Conservation (phyloP, 2,113 vertebrate genomes). For the Phyllostomus hastatus region DNA sequence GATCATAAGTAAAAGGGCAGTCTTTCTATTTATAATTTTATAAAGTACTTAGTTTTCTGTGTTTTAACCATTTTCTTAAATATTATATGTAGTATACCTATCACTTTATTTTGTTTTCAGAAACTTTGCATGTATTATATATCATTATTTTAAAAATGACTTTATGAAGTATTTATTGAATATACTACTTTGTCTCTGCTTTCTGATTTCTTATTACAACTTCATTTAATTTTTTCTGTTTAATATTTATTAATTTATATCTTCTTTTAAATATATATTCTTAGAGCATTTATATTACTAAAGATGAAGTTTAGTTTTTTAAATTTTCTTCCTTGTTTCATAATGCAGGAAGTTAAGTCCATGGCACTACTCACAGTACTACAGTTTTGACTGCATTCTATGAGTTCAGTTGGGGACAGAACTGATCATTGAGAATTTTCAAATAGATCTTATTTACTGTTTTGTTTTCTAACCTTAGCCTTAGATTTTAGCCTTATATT, state of each 20-base stretch:
- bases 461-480: neutral
- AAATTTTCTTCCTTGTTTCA: neutral
- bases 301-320: neutral
- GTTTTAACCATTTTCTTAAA: neutral
- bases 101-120: neutral
- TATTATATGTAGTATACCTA: neutral
- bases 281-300: neutral
- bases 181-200: neutral
- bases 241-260: neutral
- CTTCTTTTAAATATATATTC: neutral
- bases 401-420: neutral
- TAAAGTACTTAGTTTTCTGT: neutral
- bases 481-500: neutral
- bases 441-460: neutral
- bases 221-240: neutral
- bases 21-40: neutral
- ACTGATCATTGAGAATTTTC: neutral
- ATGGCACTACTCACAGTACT: neutral
- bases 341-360: neutral
- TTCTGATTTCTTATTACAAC: neutral
- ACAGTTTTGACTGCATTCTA: neutral
- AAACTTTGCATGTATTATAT: neutral
- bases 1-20: neutral
- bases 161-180: neutral
- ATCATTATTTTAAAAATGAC: neutral